A percentile compares a stretch with the other conserved stretches of the same genome.
Conservation (phyloP, 1,140 invertebrate species). For the Bombyx mori region ASM3026992v2 NC_085114.1:1348501-1349000, state of each 20-base stretch:
- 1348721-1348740: background rate
- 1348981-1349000: too few species aligned
- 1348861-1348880: conserved; percentile 83
- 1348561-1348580: too few species aligned
- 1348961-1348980: conserved; percentile 59
- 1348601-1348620: too few species aligned
- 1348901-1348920: conserved; percentile 80
- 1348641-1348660: too few species aligned
- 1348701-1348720: too few species aligned
- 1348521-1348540: too few species aligned
- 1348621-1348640: too few species aligned
- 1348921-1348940: conserved; percentile 77
- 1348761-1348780: background rate
- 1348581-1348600: too few species aligned
- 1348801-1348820: background rate
- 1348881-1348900: conserved; percentile 83
- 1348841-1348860: conserved; percentile 86
- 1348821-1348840: conserved; percentile 45
- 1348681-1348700: too few species aligned
- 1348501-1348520: too few species aligned
- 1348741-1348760: background rate
- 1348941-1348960: conserved; percentile 74
- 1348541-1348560: too few species aligned
- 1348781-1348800: background rate
- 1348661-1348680: too few species aligned